A percentile compares a stretch with the other conserved stretches of the same genome.
Conservation (phyloP, 2,888 invertebrate species). For the Schizotus pectinicornis region DNA sequence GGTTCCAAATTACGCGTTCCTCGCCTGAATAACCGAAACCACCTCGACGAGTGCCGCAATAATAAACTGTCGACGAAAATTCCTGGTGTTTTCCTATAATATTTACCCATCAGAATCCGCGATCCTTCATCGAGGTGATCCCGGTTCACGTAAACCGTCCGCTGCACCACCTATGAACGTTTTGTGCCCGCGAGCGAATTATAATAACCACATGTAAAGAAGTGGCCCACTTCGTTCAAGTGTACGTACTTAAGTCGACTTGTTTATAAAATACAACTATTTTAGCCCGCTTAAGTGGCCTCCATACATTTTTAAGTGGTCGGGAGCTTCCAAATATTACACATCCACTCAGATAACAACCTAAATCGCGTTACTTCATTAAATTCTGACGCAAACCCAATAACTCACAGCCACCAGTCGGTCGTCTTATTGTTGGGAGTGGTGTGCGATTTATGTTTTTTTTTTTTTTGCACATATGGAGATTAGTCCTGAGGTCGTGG, state of each 20-base stretch:
- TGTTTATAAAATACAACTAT: constrained; percentile 52
- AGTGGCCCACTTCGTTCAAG: constrained; percentile 53
- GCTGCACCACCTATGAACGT: constrained; percentile 13
- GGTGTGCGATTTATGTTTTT: no score
- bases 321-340: constrained; percentile 36
- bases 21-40: constrained; percentile 15
- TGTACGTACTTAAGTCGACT: constrained; percentile 48
- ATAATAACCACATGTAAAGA: constrained; percentile 53
- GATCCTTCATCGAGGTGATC: constrained; percentile 46
- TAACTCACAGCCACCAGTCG: no score
- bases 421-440: no score
- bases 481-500: no score
- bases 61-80: constrained; percentile 43
- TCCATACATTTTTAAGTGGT: constrained; percentile 38
- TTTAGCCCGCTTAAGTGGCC: constrained; percentile 50
- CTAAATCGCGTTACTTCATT: constrained; percentile 2
- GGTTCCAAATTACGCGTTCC: constrained; percentile 32
- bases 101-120: constrained; percentile 41
- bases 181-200: constrained; percentile 44
- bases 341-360: constrained; percentile 34
- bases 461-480: no score
- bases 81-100: constrained; percentile 37
- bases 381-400: constrained; percentile 14
- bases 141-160: constrained; percentile 44
- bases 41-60: constrained; percentile 43